Percentiles rank a stretch among this genome's conserved stretches.
Evolutionary conservation across 2,113 vertebrate species (phyloP).

Genomic region (Callipepla squamata): DNA sequence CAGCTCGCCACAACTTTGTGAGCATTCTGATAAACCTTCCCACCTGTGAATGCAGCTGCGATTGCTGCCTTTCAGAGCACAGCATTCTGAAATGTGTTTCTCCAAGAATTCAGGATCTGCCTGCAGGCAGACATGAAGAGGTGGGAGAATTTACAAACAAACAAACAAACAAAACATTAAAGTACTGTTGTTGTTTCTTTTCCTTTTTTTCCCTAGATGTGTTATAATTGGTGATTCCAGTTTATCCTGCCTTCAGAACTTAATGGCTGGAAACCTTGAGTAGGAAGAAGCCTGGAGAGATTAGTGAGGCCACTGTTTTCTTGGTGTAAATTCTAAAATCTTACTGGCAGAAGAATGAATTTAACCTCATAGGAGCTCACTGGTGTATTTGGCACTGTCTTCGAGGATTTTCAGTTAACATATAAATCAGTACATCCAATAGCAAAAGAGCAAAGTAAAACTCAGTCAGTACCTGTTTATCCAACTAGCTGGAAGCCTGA

Average conservation of each 20-base stretch:
- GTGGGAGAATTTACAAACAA: fast-evolving
- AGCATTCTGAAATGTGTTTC: not conserved
- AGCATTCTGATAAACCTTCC: not conserved
- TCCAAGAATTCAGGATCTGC: not conserved
- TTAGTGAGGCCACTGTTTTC: not conserved
- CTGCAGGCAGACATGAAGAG: not conserved
- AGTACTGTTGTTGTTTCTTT: not conserved
- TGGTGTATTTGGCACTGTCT: not conserved
- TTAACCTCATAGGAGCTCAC: conserved; percentile 36
- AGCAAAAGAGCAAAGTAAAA: not conserved
- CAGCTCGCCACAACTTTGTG: not conserved
- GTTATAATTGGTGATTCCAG: not conserved
- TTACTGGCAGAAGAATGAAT: not conserved
- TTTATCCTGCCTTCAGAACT: not conserved
- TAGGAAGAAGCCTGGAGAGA: not conserved
- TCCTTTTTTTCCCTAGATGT: not conserved
- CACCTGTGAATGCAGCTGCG: not conserved
- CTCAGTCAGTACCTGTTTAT: not conserved
- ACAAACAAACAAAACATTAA: not conserved
- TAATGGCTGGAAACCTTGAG: not conserved
- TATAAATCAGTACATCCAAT: not conserved
- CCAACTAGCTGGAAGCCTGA: not conserved
- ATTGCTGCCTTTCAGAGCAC: not conserved
- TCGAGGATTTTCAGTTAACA: not conserved
- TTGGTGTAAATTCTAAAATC: not conserved